Conservation (phyloP, 2,888 invertebrate genomes). For the Eurytoma californica region DNA sequence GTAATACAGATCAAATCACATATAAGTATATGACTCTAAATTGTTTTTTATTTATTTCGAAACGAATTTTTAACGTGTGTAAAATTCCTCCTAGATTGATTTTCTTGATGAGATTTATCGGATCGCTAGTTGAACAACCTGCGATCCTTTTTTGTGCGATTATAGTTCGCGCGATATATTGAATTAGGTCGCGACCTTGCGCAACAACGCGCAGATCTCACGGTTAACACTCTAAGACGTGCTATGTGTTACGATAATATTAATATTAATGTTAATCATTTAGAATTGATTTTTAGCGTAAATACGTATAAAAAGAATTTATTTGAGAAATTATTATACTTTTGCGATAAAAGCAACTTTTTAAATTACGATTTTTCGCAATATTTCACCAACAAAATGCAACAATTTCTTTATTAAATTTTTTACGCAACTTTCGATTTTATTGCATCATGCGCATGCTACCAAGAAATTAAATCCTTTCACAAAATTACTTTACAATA, state of each 20-base stretch:
- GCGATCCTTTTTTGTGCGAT: conserved; percentile 22
- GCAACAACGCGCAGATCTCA: conserved; percentile 43
- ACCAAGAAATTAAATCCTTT: too few relatives aligned
- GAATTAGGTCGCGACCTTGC: conserved; percentile 49
- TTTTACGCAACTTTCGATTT: too few relatives aligned
- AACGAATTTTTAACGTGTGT: not conserved
- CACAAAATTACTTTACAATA: too few relatives aligned
- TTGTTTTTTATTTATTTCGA: not conserved
- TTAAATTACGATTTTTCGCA: too few relatives aligned
- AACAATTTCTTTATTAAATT: too few relatives aligned
- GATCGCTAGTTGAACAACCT: not conserved
- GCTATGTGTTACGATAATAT: not conserved
- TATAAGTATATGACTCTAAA: too few relatives aligned
- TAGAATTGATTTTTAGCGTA: not conserved
- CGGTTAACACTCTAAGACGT: conserved; percentile 36
- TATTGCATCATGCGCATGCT: too few relatives aligned
- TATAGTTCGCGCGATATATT: not conserved
- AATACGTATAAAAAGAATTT: too few relatives aligned
- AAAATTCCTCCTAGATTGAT: not conserved
- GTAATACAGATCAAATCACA: too few relatives aligned
- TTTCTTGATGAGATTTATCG: not conserved
- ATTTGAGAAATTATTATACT: too few relatives aligned
- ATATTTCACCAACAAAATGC: too few relatives aligned
- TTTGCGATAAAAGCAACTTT: too few relatives aligned
- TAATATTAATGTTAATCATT: conserved; percentile 10